Evolutionary conservation across 2,797 vertebrate genomes (phyloP).

Genomic region (Percopsis omiscomaycus): DNA sequence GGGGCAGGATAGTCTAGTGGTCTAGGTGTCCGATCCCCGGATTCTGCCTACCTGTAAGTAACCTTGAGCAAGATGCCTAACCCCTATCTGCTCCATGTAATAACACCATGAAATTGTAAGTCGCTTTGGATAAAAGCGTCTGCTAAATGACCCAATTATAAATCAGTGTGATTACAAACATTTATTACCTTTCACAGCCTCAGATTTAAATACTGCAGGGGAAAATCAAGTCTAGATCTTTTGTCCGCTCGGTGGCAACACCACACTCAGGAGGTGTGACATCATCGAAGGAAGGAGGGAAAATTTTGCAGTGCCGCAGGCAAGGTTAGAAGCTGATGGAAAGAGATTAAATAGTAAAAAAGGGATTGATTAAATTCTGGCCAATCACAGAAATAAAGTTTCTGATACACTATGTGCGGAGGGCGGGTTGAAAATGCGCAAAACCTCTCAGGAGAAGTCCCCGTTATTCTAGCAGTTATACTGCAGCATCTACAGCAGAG

Average conservation of each 20-base stretch:
- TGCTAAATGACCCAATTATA: no score
- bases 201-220: conserved; percentile 41
- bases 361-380: conserved; percentile 24
- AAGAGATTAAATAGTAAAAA: conserved; percentile 16
- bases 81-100: no score
- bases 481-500: no score
- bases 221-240: conserved; percentile 47
- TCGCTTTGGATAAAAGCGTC: no score
- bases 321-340: not conserved
- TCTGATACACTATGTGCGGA: not conserved
- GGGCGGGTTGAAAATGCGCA: no score
- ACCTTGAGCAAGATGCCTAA: no score
- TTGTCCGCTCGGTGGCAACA: conserved; percentile 37
- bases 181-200: conserved; percentile 64
- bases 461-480: no score
- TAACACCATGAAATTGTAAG: no score
- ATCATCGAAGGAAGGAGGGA: conserved; percentile 31
- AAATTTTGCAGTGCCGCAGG: conserved; percentile 32
- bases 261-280: conserved; percentile 51
- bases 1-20: no score
- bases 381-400: conserved; percentile 14
- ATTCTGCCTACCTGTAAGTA: no score
- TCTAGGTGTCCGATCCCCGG: no score
- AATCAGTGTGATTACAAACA: conserved; percentile 69
- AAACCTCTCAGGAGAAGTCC: no score